A percentile compares a stretch with the other conserved stretches of the same genome.
These are phyloP conservation scores for Chlamydotis undulata DNA, from an alignment of 2,113 vertebrate species.

Conservation along the genomic window DNA sequence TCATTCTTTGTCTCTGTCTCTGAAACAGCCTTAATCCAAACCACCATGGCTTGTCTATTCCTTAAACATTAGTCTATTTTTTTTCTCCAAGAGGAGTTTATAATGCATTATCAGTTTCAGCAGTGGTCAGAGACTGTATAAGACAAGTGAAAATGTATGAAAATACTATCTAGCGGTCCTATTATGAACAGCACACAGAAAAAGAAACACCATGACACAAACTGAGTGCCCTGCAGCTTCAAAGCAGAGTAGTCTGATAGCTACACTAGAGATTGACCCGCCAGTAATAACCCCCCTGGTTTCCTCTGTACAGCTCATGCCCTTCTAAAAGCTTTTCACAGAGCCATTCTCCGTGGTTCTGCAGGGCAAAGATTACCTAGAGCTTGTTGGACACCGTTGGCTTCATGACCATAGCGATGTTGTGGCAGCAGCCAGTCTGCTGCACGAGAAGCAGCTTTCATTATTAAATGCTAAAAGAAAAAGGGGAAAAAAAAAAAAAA, in stretches of 20 bases:
- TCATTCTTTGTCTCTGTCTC: background rate
- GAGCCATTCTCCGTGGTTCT: background rate
- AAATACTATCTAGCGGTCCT: background rate
- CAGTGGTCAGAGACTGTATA: background rate
- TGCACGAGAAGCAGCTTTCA: background rate
- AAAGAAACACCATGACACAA: background rate
- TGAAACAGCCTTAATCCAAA: background rate
- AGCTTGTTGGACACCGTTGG: background rate
- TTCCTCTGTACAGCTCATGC: background rate
- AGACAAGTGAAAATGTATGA: background rate
- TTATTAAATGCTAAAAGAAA: background rate
- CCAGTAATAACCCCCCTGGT: background rate
- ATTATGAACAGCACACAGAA: background rate
- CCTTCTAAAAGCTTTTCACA: background rate
- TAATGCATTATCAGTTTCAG: conserved; percentile 1
- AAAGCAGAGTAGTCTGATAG: accelerated
- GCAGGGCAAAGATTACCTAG: background rate
- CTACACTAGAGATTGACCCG: background rate
- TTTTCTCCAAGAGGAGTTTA: background rate
- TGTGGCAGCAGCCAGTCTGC: background rate
- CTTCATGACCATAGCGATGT: background rate
- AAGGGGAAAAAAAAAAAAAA: background rate
- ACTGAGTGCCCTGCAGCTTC: background rate
- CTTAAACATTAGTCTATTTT: background rate
- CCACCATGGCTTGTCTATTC: background rate